These are phyloP conservation scores for Anguilla anguilla DNA, from an alignment of 2,797 vertebrate genomes.

Conservation along the genomic window DNA sequence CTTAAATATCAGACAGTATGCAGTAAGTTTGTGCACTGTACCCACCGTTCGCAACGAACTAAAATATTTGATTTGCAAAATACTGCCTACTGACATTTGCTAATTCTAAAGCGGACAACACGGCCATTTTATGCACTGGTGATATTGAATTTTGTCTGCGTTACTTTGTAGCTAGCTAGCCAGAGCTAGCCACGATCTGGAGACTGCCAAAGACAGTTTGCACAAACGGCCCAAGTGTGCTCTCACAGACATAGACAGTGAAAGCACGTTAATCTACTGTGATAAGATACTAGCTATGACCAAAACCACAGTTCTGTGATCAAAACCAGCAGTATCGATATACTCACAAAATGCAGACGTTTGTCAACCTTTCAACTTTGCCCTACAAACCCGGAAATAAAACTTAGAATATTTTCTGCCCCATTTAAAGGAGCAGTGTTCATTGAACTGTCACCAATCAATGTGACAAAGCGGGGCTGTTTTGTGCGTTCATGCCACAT, in stretches of 20 bases:
- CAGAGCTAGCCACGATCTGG: not conserved
- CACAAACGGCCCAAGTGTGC: not conserved
- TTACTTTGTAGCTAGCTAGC: not conserved
- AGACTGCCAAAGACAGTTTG: not conserved
- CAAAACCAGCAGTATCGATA: not conserved
- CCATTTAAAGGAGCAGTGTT: not conserved
- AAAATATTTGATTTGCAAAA: not conserved
- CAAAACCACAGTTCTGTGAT: not conserved
- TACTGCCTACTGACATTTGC: not conserved
- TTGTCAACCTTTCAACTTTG: not conserved
- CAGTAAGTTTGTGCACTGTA: not conserved
- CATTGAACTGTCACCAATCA: not conserved
- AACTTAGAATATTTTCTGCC: not conserved
- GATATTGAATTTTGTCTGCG: not conserved
- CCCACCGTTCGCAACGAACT: not conserved
- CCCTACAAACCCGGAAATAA: conserved; percentile 24
- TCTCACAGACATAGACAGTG: not conserved
- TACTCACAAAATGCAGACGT: conserved; percentile 30
- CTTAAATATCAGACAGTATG: not conserved
- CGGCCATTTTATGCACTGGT: not conserved
- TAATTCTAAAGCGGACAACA: not conserved
- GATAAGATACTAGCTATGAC: not conserved
- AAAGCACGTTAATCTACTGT: not conserved
- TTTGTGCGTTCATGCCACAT: too few species aligned
- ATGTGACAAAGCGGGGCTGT: not conserved